Base-by-base conservation (phyloP, 2,888 invertebrate genomes). In the Perdita meconis region DNA sequence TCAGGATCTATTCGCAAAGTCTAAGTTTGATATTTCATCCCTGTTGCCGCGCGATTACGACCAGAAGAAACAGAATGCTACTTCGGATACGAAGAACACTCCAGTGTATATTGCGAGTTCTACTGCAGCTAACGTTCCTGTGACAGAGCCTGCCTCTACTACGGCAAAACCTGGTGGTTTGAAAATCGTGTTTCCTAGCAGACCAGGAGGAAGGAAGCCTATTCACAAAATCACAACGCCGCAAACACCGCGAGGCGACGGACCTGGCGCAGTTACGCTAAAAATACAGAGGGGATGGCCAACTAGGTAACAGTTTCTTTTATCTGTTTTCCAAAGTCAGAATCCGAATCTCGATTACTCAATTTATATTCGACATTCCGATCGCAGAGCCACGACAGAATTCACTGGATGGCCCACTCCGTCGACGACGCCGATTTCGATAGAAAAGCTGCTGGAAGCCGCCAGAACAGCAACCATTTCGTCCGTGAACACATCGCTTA, bases 401-500 rank as follows among this genome's bases (percentile, higher is more conserved):
- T 97, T 97, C 87, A 97, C 97, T 13, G 97, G 97, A 16, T 97
- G 97, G 97, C 97, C 97, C 12, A 96, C 97, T 0, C 96, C 97
- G 5, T 96, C 97, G 0, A 97, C 97, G 0, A 97, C 97, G 0
- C 97, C 97, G 0, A 95, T 97, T 84, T 97, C 97, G 0, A 96
- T 97, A 70, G 97, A 97, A 89, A 96, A 96, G 90, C 93, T 96
- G 6, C 90, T 97, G 59, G 96, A 96, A 92, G 94, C 94, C 12
- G 94, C 94, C 0, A 93, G 95, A 67, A 94, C 95, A 36, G 95
- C 95, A 0, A 95, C 95, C 1, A 93, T 94, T 10, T 94, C 95
- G 0, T 92, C 94, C 0, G 90, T 93, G 36, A 94, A 95, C 42
- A 79, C 85, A 1, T 91, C 92, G 0, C 61, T 84, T 2, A 81